phyloP scores from a whole-genome alignment of 1,140 invertebrate genomes.

The Archivesica marissinica region DNA sequence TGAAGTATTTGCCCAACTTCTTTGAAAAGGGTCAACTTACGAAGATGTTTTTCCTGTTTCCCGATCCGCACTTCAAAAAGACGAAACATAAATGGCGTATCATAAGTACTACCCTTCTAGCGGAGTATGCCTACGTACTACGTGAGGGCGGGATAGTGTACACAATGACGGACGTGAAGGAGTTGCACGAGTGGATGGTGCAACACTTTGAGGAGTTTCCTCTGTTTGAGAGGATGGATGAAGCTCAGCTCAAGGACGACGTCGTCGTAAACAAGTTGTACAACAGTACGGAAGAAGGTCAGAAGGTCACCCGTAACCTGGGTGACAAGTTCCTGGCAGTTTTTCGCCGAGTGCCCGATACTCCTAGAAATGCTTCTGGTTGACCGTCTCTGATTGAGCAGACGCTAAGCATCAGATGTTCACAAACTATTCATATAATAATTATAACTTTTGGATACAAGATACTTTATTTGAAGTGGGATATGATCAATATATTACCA shows the following conservation, averaged over 20 bases:
- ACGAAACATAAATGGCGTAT: conserved; percentile 99
- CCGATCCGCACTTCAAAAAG: conserved; percentile 99
- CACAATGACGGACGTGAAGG: conserved; percentile 98
- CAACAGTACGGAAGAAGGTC: conserved; percentile 98
- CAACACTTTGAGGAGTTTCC: conserved; percentile 96
- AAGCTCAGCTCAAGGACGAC: conserved; percentile 91
- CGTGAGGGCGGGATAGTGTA: conserved; percentile 94
- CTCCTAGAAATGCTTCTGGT: conserved; percentile 33
- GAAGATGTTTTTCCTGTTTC: conserved; percentile 99
- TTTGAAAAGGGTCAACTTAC: conserved; percentile 97
- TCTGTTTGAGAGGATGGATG: conserved; percentile 91
- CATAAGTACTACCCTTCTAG: conserved; percentile 95
- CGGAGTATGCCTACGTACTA: conserved; percentile 98
- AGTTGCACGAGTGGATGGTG: conserved; percentile 99
- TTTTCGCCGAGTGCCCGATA: conserved; percentile 88
- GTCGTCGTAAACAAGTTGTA: conserved; percentile 94
- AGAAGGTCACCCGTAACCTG: conserved; percentile 98
- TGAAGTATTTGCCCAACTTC: conserved; percentile 99
- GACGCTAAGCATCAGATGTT: too few species aligned
- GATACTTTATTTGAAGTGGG: too few species aligned
- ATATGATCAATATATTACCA: too few species aligned
- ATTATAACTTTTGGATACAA: too few species aligned
- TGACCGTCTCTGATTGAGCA: too few species aligned
- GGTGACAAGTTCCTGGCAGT: conserved; percentile 97
- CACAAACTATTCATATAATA: too few species aligned